Evolutionary conservation across 2,113 vertebrate species (phyloP).

Genomic region (Aphyosemion australe): DNA sequence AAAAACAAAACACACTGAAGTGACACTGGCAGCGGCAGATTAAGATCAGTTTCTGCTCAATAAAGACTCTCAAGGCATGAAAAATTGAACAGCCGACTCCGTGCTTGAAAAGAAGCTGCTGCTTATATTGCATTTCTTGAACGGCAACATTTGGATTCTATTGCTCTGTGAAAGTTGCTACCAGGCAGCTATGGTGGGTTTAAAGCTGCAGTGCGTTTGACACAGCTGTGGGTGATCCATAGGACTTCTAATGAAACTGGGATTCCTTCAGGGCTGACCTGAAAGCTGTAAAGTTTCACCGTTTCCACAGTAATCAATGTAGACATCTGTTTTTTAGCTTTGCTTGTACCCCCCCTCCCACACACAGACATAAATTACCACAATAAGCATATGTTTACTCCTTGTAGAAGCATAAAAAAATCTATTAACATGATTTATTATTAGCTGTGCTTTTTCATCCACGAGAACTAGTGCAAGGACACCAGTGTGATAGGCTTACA

Average conservation of each 20-base stretch:
- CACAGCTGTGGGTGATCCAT: not conserved
- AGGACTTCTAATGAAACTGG: constrained; percentile 11
- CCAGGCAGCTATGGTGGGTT: constrained; percentile 1
- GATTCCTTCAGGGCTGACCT: constrained; percentile 1
- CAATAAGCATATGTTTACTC: too few relatives aligned
- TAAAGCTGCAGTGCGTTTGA: constrained; percentile 6
- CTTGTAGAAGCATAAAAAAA: not conserved
- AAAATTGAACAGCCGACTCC: constrained; percentile 54
- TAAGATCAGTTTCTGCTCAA: constrained; percentile 57
- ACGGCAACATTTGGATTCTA: constrained; percentile 31
- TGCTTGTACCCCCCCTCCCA: too few relatives aligned
- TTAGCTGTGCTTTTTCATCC: too few relatives aligned
- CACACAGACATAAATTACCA: too few relatives aligned
- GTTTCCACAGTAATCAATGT: not conserved
- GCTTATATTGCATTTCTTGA: constrained; percentile 50
- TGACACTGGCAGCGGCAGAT: too few relatives aligned
- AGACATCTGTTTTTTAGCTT: too few relatives aligned
- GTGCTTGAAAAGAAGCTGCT: constrained; percentile 49
- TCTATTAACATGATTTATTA: too few relatives aligned
- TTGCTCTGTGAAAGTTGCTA: constrained; percentile 21
- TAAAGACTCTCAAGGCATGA: constrained; percentile 56
- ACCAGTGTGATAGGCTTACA: too few relatives aligned
- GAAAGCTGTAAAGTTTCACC: not conserved
- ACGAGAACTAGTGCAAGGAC: too few relatives aligned
- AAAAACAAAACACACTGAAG: constrained; percentile 36